Base-by-base conservation (phyloP, 2,888 invertebrate species). In the Eupsilia transversa region DNA sequence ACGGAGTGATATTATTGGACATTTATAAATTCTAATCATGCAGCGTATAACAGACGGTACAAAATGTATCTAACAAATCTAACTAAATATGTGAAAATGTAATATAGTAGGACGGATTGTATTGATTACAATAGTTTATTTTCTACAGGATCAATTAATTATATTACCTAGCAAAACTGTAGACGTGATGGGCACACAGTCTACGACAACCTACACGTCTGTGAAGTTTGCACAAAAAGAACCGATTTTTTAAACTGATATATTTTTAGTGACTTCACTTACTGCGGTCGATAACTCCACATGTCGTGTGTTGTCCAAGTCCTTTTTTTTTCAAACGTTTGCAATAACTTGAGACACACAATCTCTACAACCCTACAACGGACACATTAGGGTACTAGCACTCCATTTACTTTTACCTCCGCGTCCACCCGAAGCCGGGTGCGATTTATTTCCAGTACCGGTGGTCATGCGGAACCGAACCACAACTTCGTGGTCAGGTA, bases 371-470 rank as follows among this genome's bases (percentile, higher is more conserved):
- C 7, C 14, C 7, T 23, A 3, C 1, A 2, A 7, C 4, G 7
- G 2, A 68, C 3, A 12, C 3, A 61, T n/a, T 33, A 65, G 3
- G 49, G n/a, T 33, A 1, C 56, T 33, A 77, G 1, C 27, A 54
- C 56, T 82, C 74, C 35, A 63, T 60, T 63, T 56, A 5, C 12
- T 67, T 0, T 33, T 6, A 23, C 1, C 9, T 72, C 61, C 12
- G 10, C 52, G 63, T 33, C 3, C 43, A 56, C 3, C 20, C 38
- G 23, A 33, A 69, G 49, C 60, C 30, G 30, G 52, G 66, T 72
- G 69, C 66, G 7, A 82, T 82, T 66, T 67, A 79, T 70, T 60
- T 74, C 43, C 66, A 49, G 56, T 56, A 43, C 46, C 43, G 41
- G 66, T 43, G 65, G 66, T 70, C 61, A 74, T 43, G 43, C 52